These are phyloP conservation scores for Augochlora pura DNA, from an alignment of 1,140 invertebrate genomes.

Conservation along the genomic window DNA sequence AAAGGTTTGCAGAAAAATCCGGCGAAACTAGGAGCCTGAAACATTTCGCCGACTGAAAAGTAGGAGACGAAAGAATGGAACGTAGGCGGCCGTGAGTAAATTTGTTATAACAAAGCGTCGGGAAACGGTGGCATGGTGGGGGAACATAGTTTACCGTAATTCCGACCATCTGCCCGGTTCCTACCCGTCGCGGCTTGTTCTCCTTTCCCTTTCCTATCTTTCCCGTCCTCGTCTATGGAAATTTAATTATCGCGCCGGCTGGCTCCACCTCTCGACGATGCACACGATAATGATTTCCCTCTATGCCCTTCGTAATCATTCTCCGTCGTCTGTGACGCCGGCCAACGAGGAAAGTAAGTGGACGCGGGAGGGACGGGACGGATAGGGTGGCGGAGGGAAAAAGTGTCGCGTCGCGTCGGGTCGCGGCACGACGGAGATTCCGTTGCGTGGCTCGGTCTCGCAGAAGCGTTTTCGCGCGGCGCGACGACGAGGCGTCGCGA, in stretches of 20 bases:
- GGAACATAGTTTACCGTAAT: slow-evolving; percentile 42
- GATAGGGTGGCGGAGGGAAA: neutral
- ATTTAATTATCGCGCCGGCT: slow-evolving; percentile 52
- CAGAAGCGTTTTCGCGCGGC: neutral
- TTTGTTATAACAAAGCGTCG: slow-evolving; percentile 41
- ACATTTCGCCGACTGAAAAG: no score
- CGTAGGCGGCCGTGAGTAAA: slow-evolving; percentile 6
- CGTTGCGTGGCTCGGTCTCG: neutral
- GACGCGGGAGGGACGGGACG: no score
- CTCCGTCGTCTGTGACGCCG: neutral
- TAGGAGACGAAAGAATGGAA: no score
- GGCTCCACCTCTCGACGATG: slow-evolving; percentile 38
- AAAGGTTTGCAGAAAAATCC: no score
- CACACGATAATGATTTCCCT: slow-evolving; percentile 51
- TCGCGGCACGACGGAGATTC: no score
- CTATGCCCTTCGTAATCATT: slow-evolving; percentile 33
- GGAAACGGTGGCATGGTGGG: neutral
- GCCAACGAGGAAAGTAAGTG: neutral
- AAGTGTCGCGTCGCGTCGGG: no score
- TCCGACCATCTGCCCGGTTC: slow-evolving; percentile 8
- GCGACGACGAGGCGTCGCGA: neutral
- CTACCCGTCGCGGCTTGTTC: slow-evolving; percentile 18
- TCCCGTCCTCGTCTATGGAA: slow-evolving; percentile 46
- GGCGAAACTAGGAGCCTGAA: no score
- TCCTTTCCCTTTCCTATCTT: slow-evolving; percentile 6